A percentile compares a stretch with the other conserved stretches of the same genome.
phyloP scores from a whole-genome alignment of 2,113 vertebrate genomes.

The Lampris incognitus region DNA sequence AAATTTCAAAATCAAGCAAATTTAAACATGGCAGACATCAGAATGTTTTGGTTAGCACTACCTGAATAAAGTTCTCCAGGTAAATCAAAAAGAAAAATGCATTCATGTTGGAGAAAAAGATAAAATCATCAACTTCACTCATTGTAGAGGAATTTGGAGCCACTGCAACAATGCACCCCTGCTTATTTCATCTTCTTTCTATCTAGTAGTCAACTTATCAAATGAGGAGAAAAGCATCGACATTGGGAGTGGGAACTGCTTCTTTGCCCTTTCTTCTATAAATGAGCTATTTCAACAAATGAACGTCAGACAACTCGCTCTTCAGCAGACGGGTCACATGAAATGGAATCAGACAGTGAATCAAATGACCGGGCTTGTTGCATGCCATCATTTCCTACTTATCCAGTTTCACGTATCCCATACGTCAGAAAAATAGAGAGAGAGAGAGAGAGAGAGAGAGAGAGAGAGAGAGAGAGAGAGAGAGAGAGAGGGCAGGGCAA shows the following conservation, averaged over 20 bases:
- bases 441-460: slow-evolving; percentile 31
- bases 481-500: slow-evolving; percentile 25
- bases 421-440: slow-evolving; percentile 8
- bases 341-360: slow-evolving; percentile 27
- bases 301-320: slow-evolving; percentile 33
- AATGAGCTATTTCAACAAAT: slow-evolving; percentile 33
- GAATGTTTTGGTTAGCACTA: slow-evolving; percentile 49
- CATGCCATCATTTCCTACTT: not conserved
- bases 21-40: slow-evolving; percentile 37
- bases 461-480: slow-evolving; percentile 44
- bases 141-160: slow-evolving; percentile 53
- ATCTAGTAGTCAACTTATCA: slow-evolving; percentile 27
- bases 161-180: slow-evolving; percentile 62
- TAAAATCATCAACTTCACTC: slow-evolving; percentile 46
- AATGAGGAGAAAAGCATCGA: slow-evolving; percentile 47
- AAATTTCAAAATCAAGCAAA: slow-evolving; percentile 48
- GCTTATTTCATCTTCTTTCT: slow-evolving; percentile 67
- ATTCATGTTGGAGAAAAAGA: slow-evolving; percentile 40
- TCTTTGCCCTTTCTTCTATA: slow-evolving; percentile 26
- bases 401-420: slow-evolving; percentile 9
- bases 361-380: slow-evolving; percentile 23
- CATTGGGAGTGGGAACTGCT: slow-evolving; percentile 38
- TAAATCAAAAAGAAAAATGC: slow-evolving; percentile 47
- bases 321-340: slow-evolving; percentile 15
- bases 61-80: slow-evolving; percentile 54